Percentiles rank a stretch among this genome's conserved stretches.
phyloP scores from a whole-genome alignment of 2,797 vertebrate species.

The Anniella stebbinsi region DNA sequence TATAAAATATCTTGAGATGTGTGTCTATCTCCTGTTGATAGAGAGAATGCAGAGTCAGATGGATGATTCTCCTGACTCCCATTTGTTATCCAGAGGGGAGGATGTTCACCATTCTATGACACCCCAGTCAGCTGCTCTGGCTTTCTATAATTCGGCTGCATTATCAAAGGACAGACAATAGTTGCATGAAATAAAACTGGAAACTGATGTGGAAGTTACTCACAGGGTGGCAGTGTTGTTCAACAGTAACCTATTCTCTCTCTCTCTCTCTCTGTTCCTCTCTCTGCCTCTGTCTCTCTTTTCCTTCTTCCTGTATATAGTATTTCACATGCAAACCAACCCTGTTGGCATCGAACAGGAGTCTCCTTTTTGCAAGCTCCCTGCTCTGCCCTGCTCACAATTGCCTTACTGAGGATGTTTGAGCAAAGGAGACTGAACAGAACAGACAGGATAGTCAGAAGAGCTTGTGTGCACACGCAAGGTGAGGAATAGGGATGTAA shows the following conservation, averaged over 20 bases:
- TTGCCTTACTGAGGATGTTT: not conserved
- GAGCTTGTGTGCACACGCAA: not conserved
- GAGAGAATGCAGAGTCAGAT: no score
- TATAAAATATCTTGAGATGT: not conserved
- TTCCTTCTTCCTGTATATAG: not conserved
- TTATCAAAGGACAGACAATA: not conserved
- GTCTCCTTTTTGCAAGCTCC: not conserved
- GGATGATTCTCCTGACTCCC: not conserved
- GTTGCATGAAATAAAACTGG: not conserved
- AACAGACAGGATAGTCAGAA: not conserved
- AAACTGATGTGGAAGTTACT: not conserved
- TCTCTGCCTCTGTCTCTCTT: no score
- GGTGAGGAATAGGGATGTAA: not conserved
- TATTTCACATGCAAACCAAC: not conserved
- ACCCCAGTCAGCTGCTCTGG: not conserved
- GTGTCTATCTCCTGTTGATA: not conserved
- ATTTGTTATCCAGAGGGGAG: not conserved
- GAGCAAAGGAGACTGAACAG: not conserved
- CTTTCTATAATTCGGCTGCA: not conserved
- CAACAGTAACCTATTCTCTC: not conserved
- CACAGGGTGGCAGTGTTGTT: slow-evolving; percentile 49
- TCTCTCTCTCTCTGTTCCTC: no score
- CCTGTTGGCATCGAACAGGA: not conserved
- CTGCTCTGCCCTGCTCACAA: not conserved
- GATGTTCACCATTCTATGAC: not conserved